Base-by-base conservation (phyloP, 2,113 vertebrate genomes). In the Colinus virginianus region DNA sequence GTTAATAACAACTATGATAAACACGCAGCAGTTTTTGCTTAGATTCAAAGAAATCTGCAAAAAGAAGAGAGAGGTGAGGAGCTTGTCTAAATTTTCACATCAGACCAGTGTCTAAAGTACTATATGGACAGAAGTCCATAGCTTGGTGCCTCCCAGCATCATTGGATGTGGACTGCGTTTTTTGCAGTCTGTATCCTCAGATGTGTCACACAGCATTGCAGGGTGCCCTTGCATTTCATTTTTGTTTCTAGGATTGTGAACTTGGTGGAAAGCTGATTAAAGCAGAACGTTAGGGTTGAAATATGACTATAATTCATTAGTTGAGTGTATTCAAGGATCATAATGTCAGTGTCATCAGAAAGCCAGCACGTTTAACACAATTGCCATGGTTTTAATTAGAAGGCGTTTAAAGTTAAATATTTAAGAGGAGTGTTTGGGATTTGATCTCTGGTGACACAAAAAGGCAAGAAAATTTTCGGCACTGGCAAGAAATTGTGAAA, bases 351-450 rank as follows among this genome's bases (percentile, higher is more conserved):
- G 26, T 43, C 32, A 34, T 17, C 26, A 45, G 42, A 59, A 58
- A 26, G 3, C 28, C 63, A 71, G 43, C 58, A n/a, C 43, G 15
- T 74, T 61, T 84, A 90, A 79, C 49, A 55, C 48, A 46, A 43
- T 63, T 69, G 49, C 49, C 70, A 59, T 25, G 89, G 70, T 89
- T 94, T 94, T 90, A 93, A 49, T 89, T 84, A 87, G 28, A 43
- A 93, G 67, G 42, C 34, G 8, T 83, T 89, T 95, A 59, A 91
- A 76, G 81, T 87, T 94, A 92, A 55, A 80, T 90, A 78, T 87
- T 82, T 61, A 70, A 87, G 72, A 18, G 26, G 42, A 46, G 51
- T 72, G 5, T 14, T 55, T 62, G 40, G 51, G 63, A 87, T 87
- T 85, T 88, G 72, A 28, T 80, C 68, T 62, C 30, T 49, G 71